Conservation (phyloP, 2,113 vertebrate species). For the Corvus moneduloides region DNA sequence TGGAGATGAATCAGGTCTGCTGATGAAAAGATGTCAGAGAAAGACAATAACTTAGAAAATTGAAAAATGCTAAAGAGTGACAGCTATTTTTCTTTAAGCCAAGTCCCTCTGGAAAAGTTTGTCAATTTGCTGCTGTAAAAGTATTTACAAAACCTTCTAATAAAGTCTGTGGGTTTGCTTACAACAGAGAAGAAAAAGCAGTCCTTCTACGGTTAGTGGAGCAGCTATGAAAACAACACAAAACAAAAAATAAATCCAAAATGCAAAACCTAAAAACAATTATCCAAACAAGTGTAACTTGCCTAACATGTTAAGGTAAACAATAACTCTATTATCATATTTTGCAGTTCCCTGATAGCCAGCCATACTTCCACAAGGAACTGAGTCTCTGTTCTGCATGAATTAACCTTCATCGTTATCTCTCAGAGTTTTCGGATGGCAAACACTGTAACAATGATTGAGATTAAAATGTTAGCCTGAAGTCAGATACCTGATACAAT, state of each 20-base stretch:
- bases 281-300: neutral
- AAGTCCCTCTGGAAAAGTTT: neutral
- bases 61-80: neutral
- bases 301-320: neutral
- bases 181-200: neutral
- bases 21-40: neutral
- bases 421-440: slow-evolving; percentile 19
- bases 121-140: neutral
- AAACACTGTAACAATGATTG: slow-evolving; percentile 2
- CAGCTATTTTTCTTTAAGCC: neutral
- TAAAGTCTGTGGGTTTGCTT: neutral
- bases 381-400: neutral
- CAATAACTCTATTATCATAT: neutral
- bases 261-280: neutral
- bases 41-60: neutral
- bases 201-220: neutral
- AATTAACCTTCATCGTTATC: slow-evolving; percentile 48
- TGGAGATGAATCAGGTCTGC: neutral
- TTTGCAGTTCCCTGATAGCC: neutral
- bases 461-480: slow-evolving; percentile 58
- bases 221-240: neutral
- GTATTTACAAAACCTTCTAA: neutral
- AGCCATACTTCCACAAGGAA: neutral
- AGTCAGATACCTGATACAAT: slow-evolving; percentile 54
- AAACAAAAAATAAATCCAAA: neutral